Base-by-base conservation (phyloP, 1,140 invertebrate species). In the Anoplophora glabripennis region DNA sequence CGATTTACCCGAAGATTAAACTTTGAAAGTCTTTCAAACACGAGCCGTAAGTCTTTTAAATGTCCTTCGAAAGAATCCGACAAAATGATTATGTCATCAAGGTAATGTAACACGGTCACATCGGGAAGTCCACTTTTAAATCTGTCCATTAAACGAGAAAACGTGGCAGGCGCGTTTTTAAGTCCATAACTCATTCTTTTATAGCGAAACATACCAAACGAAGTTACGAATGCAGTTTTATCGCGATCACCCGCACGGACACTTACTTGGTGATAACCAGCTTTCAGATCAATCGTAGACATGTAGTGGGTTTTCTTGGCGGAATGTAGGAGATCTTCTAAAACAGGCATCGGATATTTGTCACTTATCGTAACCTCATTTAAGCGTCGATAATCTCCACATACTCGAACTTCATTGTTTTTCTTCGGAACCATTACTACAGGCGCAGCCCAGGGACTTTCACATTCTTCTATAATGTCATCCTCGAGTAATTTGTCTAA, bases 191-290 rank as follows among this genome's bases (percentile, higher is more conserved):
- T 72, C 63, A 79, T 70, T 15, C 69, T 33, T 7, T 59, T 61
- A 41, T 73, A 79, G 3, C 70, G 53, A 49, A 68, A 76, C 15
- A 64, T 67, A 0, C 75, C 74, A 14, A 66, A 63, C 0, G 62
- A 64, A 0, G 72, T 73, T 0, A 66, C 61, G 56, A 82, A 81
- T 0, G 78, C 77, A 0, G 80, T 81, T 64, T 82, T 83, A 7
- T 73, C 62, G 14, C 48, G 65, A 59, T 75, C 72, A 5, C 42
- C 42, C 14, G 21, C 9, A 0, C 64, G 45, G 18, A 66, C 47
- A 21, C 11, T 21, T 0, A 63, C 35, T 54, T 53, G 61, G 7
- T 21, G 45, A 17, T 59, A 63, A 10, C 49, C 61, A 9, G 10
- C 4, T 21, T 51, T 59, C 7, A 80, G 49, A 67, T 83, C 79